phyloP scores from a whole-genome alignment of 2,113 vertebrate species.

The Barnardius zonarius region DNA sequence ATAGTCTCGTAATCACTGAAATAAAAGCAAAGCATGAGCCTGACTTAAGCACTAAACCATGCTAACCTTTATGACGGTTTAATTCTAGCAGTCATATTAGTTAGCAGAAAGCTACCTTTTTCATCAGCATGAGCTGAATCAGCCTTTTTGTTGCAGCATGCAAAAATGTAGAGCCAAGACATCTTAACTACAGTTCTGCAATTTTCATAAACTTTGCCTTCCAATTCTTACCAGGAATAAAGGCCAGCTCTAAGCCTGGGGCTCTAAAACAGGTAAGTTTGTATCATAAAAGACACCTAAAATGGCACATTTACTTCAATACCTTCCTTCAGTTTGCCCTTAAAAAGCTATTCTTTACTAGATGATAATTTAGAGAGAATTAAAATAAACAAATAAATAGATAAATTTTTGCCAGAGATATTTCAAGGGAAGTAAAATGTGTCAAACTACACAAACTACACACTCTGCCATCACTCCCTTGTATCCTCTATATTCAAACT shows the following conservation, averaged over 20 bases:
- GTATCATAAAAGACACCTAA: neutral
- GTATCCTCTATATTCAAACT: slow-evolving; percentile 55
- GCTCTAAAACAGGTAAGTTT: neutral
- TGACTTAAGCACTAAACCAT: neutral
- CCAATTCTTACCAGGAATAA: neutral
- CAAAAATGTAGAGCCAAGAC: neutral
- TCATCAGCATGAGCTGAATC: neutral
- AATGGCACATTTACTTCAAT: neutral
- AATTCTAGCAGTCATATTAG: neutral
- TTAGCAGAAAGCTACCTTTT: neutral
- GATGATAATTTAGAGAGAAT: neutral
- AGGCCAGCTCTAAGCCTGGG: neutral
- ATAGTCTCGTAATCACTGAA: neutral
- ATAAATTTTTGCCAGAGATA: neutral
- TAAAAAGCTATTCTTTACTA: neutral
- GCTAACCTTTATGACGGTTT: neutral
- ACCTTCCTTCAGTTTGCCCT: neutral
- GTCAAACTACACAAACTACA: slow-evolving; percentile 41
- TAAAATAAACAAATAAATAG: neutral
- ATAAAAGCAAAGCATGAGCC: neutral
- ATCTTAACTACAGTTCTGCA: neutral
- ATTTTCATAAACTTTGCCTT: neutral
- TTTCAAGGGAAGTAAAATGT: slow-evolving; percentile 51
- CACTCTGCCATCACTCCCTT: neutral
- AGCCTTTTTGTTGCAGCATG: neutral